Conservation (phyloP, 2,888 invertebrate species). For the Eupithecia abbreviata region DNA sequence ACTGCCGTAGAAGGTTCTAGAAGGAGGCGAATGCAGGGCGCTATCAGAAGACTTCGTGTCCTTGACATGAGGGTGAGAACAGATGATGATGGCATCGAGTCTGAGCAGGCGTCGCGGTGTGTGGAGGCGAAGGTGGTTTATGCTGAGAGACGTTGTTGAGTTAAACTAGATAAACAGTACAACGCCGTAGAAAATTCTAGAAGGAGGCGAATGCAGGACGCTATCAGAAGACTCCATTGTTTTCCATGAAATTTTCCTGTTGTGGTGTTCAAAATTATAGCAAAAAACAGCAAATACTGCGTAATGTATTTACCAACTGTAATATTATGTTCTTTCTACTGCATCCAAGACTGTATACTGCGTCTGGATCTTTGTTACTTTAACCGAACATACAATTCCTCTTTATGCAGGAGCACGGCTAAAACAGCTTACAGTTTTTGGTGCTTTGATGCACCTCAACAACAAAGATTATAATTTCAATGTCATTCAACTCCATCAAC, state of each 20-base stretch:
- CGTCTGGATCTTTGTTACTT: not conserved
- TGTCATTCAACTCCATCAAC: conserved; percentile 7
- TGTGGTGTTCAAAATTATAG: not conserved
- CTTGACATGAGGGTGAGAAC: conserved; percentile 77
- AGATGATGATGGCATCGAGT: conserved; percentile 95
- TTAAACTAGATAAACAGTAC: conserved; percentile 58
- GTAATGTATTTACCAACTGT: not conserved
- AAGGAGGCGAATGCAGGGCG: conserved; percentile 73
- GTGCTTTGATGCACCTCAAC: not conserved
- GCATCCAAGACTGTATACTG: no score
- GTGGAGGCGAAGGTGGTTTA: conserved; percentile 70
- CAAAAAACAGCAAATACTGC: not conserved
- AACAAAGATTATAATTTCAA: conserved; percentile 5
- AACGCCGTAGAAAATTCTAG: not conserved
- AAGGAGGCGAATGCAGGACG: not conserved
- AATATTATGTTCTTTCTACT: not conserved
- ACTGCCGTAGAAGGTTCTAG: conserved; percentile 35
- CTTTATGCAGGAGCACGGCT: not conserved
- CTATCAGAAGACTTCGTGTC: conserved; percentile 76
- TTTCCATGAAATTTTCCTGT: not conserved
- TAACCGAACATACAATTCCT: not conserved
- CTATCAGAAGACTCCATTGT: not conserved
- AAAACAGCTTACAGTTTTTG: not conserved
- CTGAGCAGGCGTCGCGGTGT: conserved; percentile 79
- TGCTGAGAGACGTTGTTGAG: conserved; percentile 85